phyloP scores from a whole-genome alignment of 2,888 invertebrate genomes.

The Clitarchus hookeri region DNA sequence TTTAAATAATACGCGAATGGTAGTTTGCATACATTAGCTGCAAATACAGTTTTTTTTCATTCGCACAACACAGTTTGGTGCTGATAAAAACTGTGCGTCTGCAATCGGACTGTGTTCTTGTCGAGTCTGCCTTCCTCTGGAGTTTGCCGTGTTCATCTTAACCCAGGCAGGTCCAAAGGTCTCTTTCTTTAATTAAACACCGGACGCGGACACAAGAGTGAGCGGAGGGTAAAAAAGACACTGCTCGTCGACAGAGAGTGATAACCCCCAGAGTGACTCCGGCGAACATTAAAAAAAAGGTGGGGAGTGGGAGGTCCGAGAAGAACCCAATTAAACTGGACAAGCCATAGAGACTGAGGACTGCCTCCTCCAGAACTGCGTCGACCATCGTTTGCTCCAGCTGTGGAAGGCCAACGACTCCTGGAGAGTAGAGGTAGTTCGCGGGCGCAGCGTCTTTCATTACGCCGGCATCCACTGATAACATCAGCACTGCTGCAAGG shows the following conservation, averaged over 20 bases:
- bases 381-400: too few species aligned
- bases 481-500: too few species aligned
- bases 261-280: slow-evolving; percentile 10
- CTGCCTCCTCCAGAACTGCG: not conserved
- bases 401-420: too few species aligned
- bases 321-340: slow-evolving; percentile 9
- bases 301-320: not conserved
- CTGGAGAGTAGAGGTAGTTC: too few species aligned
- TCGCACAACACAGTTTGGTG: too few species aligned
- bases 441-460: too few species aligned
- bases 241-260: slow-evolving; percentile 11
- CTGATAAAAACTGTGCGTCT: not conserved
- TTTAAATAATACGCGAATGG: too few species aligned
- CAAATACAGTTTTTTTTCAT: too few species aligned
- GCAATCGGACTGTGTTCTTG: not conserved
- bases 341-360: slow-evolving; percentile 14
- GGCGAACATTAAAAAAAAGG: not conserved
- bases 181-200: slow-evolving; percentile 6
- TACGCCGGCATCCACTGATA: too few species aligned
- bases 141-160: not conserved
- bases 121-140: not conserved
- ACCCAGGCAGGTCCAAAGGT: not conserved
- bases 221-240: not conserved
- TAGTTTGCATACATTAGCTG: too few species aligned
- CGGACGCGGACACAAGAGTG: not conserved